phyloP scores from a whole-genome alignment of 2,888 invertebrate genomes.

The Neoascia interrupta region DNA sequence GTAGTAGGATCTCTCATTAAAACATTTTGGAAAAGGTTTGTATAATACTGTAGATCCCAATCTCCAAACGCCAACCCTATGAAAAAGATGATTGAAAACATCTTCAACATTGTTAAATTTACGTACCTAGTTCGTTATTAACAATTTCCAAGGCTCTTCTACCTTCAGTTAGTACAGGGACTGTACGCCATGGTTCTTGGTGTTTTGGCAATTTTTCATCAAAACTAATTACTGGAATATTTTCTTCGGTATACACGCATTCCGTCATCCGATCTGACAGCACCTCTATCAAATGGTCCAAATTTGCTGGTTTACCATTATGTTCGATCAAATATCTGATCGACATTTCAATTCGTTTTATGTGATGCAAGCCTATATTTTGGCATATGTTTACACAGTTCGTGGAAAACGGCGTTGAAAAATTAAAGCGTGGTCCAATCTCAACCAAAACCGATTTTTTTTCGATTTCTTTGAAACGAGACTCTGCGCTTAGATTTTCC shows the following conservation, averaged over 20 bases:
- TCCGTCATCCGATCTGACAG: conserved; percentile 97
- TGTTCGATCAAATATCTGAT: conserved; percentile 86
- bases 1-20: conserved; percentile 96
- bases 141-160: conserved; percentile 89
- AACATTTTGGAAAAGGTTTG: conserved; percentile 89
- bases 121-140: conserved; percentile 86
- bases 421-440: conserved; percentile 95
- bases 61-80: conserved; percentile 93
- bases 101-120: neutral
- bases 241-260: conserved; percentile 87
- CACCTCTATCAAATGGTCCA: conserved; percentile 80
- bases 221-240: conserved; percentile 84
- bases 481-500: conserved; percentile 79
- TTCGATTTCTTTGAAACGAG: conserved; percentile 75
- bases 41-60: conserved; percentile 95
- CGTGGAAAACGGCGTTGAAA: conserved; percentile 96
- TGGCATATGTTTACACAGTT: conserved; percentile 97
- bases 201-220: conserved; percentile 84
- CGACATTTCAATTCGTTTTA: conserved; percentile 91
- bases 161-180: conserved; percentile 90
- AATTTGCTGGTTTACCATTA: conserved; percentile 31
- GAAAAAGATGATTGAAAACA: neutral
- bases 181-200: conserved; percentile 90
- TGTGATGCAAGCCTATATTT: conserved; percentile 87
- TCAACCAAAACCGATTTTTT: conserved; percentile 83